Evolutionary conservation across 2,113 vertebrate genomes (phyloP), one percentile per base, ranked within the genome.

Genomic region (Syrrhaptes paradoxus): DNA sequence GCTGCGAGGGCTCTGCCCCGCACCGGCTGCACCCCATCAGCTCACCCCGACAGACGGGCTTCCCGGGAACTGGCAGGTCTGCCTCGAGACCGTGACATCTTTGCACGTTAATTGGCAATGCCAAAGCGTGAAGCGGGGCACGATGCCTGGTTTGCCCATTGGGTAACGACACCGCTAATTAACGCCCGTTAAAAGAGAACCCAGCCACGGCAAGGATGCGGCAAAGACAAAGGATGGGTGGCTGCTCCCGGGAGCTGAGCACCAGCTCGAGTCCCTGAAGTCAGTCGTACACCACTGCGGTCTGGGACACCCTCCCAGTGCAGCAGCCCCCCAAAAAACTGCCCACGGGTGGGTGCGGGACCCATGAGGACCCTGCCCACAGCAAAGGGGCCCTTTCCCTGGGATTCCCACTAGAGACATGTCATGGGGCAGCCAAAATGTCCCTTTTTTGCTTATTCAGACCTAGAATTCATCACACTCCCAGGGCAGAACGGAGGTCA

Each of bases 21-120:
- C 54, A 5, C 26, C 4, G 10, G 31, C 62, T 61, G 55, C 55
- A 41, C 41, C 41, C 41, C 41, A 41, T 41, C 41, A 41, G 41
- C 41, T 41, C 41, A 41, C 41, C 34, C 25, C 19, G 1, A 17
- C 3, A 0, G 32, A 59, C 0, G 4, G 46, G 13, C 48, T 71
- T 34, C 43, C 3, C n/a, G 26, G 75, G 61, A 32, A 32, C 34
- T 15, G 79, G 17, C 24, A 41, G 62, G 5, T 34, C 67, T 72
- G 88, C 79, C 71, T 48, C 0, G 0, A 43, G 46, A 43, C 9
- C 1, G 0, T 15, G 32, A 20, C 41, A 41, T 43, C 49, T 22
- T 20, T 9, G 62, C 51, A 7, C 1, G 1, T 16, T 54, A 45
- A 90, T 26, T 75, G 45, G 38, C 82, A 95, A 79, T 20, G 41